phyloP scores from a whole-genome alignment of 2,888 invertebrate genomes.

The Dasysyrphus albostriatus region DNA sequence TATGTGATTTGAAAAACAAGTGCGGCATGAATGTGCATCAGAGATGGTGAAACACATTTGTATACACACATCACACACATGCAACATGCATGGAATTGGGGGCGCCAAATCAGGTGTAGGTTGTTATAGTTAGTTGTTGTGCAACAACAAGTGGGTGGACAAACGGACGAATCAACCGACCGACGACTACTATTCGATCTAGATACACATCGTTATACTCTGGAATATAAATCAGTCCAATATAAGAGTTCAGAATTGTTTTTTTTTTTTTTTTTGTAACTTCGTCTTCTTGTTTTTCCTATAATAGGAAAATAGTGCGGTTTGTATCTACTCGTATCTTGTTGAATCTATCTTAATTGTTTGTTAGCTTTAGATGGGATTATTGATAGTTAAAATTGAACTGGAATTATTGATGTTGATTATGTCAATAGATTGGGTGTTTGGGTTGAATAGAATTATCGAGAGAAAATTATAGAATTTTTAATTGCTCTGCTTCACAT shows the following conservation, averaged over 20 bases:
- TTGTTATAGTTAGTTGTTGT: constrained; percentile 43
- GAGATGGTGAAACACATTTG: background rate
- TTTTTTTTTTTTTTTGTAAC: background rate
- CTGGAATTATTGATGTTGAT: constrained; percentile 10
- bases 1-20: constrained; percentile 61
- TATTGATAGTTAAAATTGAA: constrained; percentile 19
- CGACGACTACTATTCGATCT: constrained; percentile 19
- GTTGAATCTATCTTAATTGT: constrained; percentile 34
- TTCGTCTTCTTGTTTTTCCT: constrained; percentile 3
- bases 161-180: constrained; percentile 2
- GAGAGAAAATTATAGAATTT: background rate
- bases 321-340: constrained; percentile 12
- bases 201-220: constrained; percentile 36
- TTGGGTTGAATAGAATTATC: background rate
- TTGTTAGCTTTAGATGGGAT: constrained; percentile 30
- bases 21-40: background rate
- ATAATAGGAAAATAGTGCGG: constrained; percentile 6
- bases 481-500: background rate
- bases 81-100: constrained; percentile 52
- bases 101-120: constrained; percentile 68
- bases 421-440: background rate
- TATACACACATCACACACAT: background rate
- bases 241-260: background rate
- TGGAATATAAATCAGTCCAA: constrained; percentile 43
- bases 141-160: constrained; percentile 66